A percentile compares a stretch with the other conserved stretches of the same genome.
These are phyloP conservation scores for Drosophila sordidula DNA, from an alignment of 2,888 invertebrate species.

Conservation along the genomic window DNA sequence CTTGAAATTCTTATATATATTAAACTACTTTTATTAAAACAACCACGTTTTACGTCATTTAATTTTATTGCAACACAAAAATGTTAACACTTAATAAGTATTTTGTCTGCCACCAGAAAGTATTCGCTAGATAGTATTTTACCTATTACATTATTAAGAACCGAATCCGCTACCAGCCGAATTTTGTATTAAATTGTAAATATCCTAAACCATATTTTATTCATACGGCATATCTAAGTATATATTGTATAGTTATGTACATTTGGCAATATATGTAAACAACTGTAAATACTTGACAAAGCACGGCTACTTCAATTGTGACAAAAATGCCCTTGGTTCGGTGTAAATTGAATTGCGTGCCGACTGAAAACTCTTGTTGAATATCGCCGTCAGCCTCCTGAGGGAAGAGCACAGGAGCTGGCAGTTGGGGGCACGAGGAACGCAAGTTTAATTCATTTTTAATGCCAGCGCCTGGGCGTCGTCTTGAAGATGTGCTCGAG, in stretches of 20 bases:
- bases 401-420: conserved; percentile 15
- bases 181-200: too few relatives aligned
- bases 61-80: too few relatives aligned
- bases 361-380: conserved; percentile 17
- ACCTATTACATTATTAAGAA: too few relatives aligned
- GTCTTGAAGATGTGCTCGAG: conserved; percentile 38
- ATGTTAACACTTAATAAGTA: too few relatives aligned
- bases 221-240: background rate
- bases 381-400: conserved; percentile 15
- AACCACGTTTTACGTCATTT: too few relatives aligned
- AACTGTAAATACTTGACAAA: background rate
- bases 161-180: too few relatives aligned
- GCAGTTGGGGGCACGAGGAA: conserved; percentile 9
- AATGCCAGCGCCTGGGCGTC: conserved; percentile 46
- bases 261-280: background rate
- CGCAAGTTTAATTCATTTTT: conserved; percentile 68
- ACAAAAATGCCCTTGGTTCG: background rate
- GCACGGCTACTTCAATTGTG: background rate
- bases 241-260: background rate
- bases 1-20: too few relatives aligned
- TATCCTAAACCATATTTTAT: too few relatives aligned
- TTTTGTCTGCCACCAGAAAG: too few relatives aligned
- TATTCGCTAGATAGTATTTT: too few relatives aligned
- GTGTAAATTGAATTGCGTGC: conserved; percentile 46
- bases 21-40: too few relatives aligned